Evolutionary conservation across 1,140 invertebrate genomes (phyloP).

Genomic region (Dendroctonus valens): DNA sequence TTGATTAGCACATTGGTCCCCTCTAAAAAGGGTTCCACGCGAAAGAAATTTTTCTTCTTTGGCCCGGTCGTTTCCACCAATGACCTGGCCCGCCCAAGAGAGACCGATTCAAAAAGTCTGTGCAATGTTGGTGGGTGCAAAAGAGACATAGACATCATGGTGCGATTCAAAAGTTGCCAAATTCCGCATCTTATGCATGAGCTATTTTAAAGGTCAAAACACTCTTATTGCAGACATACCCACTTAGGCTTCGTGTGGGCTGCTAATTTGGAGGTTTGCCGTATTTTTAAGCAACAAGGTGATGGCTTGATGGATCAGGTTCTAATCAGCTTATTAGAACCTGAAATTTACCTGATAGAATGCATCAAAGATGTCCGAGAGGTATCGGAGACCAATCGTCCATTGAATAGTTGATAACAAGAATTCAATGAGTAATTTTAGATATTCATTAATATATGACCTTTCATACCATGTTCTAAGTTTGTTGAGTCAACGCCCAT

Average conservation of each 20-base stretch:
- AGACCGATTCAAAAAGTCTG: background rate
- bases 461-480: too few species aligned
- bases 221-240: slow-evolving; percentile 24
- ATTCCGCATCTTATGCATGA: slow-evolving; percentile 26
- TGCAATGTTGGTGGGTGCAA: background rate
- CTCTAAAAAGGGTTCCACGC: slow-evolving; percentile 34
- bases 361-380: too few species aligned
- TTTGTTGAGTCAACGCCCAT: too few species aligned
- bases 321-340: slow-evolving; percentile 5
- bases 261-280: slow-evolving; percentile 18
- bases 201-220: slow-evolving; percentile 35
- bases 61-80: slow-evolving; percentile 11
- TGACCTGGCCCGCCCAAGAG: slow-evolving; percentile 6
- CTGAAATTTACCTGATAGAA: too few species aligned
- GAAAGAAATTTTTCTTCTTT: slow-evolving; percentile 30
- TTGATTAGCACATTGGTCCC: slow-evolving; percentile 32
- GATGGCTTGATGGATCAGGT: slow-evolving; percentile 18
- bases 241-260: slow-evolving; percentile 25
- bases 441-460: too few species aligned
- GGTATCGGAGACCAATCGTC: too few species aligned
- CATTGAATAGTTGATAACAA: too few species aligned
- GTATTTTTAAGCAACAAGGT: slow-evolving; percentile 7
- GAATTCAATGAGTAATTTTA: too few species aligned
- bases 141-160: background rate
- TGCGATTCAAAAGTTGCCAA: background rate